Evolutionary conservation across 2,113 vertebrate genomes (phyloP), one percentile per base, ranked within the genome.

Genomic region (Oenanthe oenanthe): DNA sequence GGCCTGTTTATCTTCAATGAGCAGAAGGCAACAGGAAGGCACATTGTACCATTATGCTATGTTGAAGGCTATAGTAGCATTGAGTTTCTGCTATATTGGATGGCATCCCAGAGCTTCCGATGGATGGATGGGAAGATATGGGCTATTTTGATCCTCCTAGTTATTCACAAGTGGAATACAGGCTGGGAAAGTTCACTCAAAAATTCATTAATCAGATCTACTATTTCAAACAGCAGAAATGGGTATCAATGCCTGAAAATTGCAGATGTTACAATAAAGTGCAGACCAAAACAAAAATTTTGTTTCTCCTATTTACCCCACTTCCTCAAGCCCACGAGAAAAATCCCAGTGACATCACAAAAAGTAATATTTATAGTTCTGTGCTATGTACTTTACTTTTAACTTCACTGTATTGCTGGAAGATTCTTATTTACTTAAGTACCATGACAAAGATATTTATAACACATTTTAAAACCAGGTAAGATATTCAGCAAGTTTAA

Each of bases 21-120:
- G 25, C 57, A 85, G 45, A 70, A 10, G 22, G 53, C 72, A 85
- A 50, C 13, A 51, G 26, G 24, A 60, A 76, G 45, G 28, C 17
- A 17, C 19, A 5, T 8, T 4, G 2, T 40, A 65, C 43, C 12
- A 2, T 13, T 38, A 25, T 16, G 32, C n/a, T 54, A 29, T 5
- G 26, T 0, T 11, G 28, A 66, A 32, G 13, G 34, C 24, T 66
- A 13, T 0, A 66, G 54, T 28, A 83, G 71, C 3, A 1, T 1
- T 53, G 38, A 48, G 10, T 38, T 63, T 28, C 61, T 84, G 68
- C 21, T 60, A 2, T 36, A 42, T 0, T 40, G 38, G 75, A 24
- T 67, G 22, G 17, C 50, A 31, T 1, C 40, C 22, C 51, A 53
- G 24, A 11, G 18, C 22, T 77, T n/a, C 73, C 36, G 34, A 28